These are phyloP conservation scores for Drosophila burlai DNA, from an alignment of 1,140 invertebrate species.

Conservation along the genomic window DNA sequence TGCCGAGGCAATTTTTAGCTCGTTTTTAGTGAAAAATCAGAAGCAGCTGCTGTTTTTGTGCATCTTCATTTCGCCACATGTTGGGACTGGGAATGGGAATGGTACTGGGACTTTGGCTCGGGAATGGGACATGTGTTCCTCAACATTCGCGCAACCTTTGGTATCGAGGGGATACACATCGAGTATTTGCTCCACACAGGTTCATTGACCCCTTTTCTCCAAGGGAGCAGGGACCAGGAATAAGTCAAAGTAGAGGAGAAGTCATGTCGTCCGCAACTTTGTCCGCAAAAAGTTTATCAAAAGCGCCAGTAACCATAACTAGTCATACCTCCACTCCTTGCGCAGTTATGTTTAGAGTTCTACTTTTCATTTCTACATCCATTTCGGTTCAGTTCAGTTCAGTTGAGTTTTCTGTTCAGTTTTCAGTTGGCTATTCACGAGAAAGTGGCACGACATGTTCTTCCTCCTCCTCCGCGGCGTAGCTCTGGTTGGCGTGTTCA, in stretches of 20 bases:
- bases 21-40: constrained; percentile 50
- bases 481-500: constrained; percentile 44
- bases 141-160: constrained; percentile 56
- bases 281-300: constrained; percentile 34
- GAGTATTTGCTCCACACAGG: constrained; percentile 13
- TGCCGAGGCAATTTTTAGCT: constrained; percentile 50
- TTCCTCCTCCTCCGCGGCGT: constrained; percentile 1
- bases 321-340: constrained; percentile 33
- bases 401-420: constrained; percentile 45
- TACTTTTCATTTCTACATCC: constrained; percentile 61
- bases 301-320: constrained; percentile 41
- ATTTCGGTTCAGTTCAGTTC: constrained; percentile 56
- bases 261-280: constrained; percentile 16
- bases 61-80: constrained; percentile 53
- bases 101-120: not conserved
- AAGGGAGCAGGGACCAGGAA: constrained; percentile 5
- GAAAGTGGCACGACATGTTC: constrained; percentile 75
- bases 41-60: constrained; percentile 41
- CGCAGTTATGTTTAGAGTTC: constrained; percentile 43
- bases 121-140: constrained; percentile 41
- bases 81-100: constrained; percentile 1
- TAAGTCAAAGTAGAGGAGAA: constrained; percentile 1
- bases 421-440: constrained; percentile 61
- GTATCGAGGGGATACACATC: constrained; percentile 12
- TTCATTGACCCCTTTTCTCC: constrained; percentile 34